Conservation (phyloP, 2,113 vertebrate genomes). For the Tachuris rubrigastra region DNA sequence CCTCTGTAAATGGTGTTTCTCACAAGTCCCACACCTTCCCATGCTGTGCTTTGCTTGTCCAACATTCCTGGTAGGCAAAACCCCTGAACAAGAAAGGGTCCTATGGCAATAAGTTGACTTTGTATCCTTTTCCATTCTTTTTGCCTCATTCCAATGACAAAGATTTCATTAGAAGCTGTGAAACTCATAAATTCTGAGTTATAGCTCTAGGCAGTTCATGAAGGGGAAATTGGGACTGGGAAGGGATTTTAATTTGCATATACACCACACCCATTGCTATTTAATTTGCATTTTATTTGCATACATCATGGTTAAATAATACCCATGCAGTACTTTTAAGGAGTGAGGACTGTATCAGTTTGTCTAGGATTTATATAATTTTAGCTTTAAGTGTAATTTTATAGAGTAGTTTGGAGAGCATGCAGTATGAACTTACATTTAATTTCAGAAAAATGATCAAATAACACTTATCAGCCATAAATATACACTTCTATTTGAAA, state of each 20-base stretch:
- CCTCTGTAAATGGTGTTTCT: neutral
- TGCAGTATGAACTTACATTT: neutral
- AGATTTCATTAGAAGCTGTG: conserved; percentile 28
- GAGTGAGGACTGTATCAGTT: neutral
- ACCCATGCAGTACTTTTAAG: neutral
- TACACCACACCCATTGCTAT: conserved; percentile 24
- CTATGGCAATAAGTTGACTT: neutral
- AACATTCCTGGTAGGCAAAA: neutral
- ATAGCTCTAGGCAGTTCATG: conserved; percentile 55
- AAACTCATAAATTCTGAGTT: conserved; percentile 54
- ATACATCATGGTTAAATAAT: conserved; percentile 16
- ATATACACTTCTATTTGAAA: conserved; percentile 1
- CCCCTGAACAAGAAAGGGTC: neutral
- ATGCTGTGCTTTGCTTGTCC: neutral
- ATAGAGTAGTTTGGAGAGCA: conserved; percentile 9
- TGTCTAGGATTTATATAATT: conserved; percentile 29
- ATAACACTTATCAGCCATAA: conserved; percentile 31
- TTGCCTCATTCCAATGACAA: conserved; percentile 31
- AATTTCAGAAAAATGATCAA: conserved; percentile 25
- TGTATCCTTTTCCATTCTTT: neutral
- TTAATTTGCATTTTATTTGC: conserved; percentile 56
- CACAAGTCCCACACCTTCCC: neutral
- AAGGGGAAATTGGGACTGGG: conserved; percentile 46
- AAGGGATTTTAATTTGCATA: conserved; percentile 43
- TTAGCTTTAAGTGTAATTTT: conserved; percentile 20